phyloP scores from a whole-genome alignment of 2,113 vertebrate genomes.

The Smithornis capensis region DNA sequence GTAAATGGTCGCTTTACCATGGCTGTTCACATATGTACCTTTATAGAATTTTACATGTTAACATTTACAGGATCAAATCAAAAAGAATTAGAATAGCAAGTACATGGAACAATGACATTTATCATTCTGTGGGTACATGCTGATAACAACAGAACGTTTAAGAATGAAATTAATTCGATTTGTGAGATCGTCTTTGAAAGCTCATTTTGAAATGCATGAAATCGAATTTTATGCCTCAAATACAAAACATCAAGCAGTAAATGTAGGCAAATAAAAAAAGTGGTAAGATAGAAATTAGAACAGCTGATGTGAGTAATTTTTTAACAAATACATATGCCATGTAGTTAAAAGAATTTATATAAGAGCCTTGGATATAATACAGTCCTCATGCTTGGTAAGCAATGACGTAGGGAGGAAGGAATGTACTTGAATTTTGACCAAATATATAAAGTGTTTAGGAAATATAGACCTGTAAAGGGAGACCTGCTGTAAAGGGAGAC shows the following conservation, averaged over 20 bases:
- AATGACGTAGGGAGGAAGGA: not conserved
- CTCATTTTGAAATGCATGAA: not conserved
- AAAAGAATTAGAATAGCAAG: not conserved
- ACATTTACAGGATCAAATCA: not conserved
- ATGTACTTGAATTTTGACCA: constrained; percentile 45
- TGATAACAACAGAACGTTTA: not conserved
- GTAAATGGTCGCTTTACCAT: not conserved
- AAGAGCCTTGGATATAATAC: not conserved
- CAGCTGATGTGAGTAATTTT: not conserved
- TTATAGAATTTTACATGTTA: not conserved
- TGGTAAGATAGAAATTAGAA: not conserved
- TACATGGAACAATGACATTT: not conserved
- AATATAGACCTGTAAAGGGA: not conserved
- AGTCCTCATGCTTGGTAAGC: not conserved
- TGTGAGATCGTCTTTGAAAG: not conserved
- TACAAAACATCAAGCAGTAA: not conserved
- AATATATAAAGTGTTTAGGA: not conserved
- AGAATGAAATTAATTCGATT: not conserved
- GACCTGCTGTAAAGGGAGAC: not conserved
- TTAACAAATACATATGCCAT: not conserved
- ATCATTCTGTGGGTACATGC: not conserved
- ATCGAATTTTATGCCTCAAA: not conserved
- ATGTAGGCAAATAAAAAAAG: not conserved
- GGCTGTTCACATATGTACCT: not conserved
- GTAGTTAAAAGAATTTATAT: not conserved